These are phyloP conservation scores for Drosophila lacicola DNA, from an alignment of 2,888 invertebrate species.

Conservation along the genomic window DNA sequence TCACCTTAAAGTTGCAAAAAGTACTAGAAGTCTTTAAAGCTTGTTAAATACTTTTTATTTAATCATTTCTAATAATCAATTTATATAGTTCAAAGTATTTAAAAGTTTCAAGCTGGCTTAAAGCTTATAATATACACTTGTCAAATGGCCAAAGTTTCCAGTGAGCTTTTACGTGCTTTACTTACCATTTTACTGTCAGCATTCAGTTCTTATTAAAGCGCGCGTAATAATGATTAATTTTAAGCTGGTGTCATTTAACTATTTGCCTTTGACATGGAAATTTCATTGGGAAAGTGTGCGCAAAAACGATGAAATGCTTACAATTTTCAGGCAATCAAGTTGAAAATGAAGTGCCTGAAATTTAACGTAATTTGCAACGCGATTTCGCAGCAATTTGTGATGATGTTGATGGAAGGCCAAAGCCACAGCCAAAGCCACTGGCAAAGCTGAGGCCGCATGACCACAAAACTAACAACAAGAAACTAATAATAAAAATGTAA, in stretches of 20 bases:
- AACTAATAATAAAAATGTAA: conserved; percentile 78
- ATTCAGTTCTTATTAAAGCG: neutral
- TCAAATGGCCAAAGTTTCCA: neutral
- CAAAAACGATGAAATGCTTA: conserved; percentile 19
- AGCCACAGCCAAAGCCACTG: conserved; percentile 9
- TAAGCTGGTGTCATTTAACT: conserved; percentile 20
- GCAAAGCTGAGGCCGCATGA: conserved; percentile 60
- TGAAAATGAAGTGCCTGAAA: conserved; percentile 66
- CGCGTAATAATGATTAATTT: neutral
- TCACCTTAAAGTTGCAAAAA: neutral
- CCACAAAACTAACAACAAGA: conserved; percentile 60
- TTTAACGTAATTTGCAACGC: conserved; percentile 71
- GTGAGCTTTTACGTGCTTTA: neutral
- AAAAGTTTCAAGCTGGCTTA: neutral
- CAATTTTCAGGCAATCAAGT: conserved; percentile 60
- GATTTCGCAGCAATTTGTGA: conserved; percentile 68
- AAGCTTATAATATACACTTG: neutral
- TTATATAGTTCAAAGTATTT: neutral
- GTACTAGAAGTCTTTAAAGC: too few relatives aligned
- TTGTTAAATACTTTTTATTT: too few relatives aligned
- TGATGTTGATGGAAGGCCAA: conserved; percentile 39
- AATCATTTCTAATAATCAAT: too few relatives aligned
- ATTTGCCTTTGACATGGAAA: neutral
- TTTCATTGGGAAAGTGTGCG: conserved; percentile 12
- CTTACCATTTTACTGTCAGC: neutral